Conservation (phyloP, 1,140 invertebrate genomes). For the Apocrypta bakeri region DNA sequence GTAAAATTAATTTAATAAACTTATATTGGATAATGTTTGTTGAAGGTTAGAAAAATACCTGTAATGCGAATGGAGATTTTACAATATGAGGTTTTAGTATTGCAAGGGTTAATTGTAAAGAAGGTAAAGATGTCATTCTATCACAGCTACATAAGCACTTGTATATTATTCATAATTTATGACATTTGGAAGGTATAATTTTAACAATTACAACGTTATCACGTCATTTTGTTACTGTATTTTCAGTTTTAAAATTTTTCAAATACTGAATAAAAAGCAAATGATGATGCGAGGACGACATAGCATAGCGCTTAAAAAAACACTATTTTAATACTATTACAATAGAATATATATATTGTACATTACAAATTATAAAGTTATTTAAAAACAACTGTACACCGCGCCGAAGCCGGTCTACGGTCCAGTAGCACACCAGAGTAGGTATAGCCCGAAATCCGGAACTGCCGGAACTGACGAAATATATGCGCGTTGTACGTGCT, state of each 20-base stretch:
- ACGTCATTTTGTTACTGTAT: neutral
- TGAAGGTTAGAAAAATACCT: slow-evolving; percentile 65
- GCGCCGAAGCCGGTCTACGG: no score
- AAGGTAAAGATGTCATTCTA: slow-evolving; percentile 61
- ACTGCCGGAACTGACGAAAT: no score
- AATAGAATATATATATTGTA: no score
- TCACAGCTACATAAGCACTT: neutral
- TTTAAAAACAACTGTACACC: slow-evolving; percentile 12
- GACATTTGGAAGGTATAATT: neutral
- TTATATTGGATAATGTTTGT: slow-evolving; percentile 21
- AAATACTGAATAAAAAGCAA: no score
- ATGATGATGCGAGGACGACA: no score
- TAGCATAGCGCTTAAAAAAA: no score
- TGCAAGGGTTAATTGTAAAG: slow-evolving; percentile 79
- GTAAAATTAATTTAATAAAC: slow-evolving; percentile 26
- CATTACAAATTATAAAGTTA: slow-evolving; percentile 23
- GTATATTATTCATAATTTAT: neutral
- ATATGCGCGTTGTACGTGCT: no score
- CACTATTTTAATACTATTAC: no score
- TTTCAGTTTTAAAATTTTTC: no score
- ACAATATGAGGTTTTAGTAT: slow-evolving; percentile 85
- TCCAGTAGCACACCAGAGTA: neutral
- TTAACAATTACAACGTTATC: neutral
- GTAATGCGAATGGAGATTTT: slow-evolving; percentile 80
- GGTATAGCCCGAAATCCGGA: neutral